Evolutionary conservation across 2,797 vertebrate genomes (phyloP), one percentile per base, ranked within the genome.

Genomic region (Leptatherina wallacei): DNA sequence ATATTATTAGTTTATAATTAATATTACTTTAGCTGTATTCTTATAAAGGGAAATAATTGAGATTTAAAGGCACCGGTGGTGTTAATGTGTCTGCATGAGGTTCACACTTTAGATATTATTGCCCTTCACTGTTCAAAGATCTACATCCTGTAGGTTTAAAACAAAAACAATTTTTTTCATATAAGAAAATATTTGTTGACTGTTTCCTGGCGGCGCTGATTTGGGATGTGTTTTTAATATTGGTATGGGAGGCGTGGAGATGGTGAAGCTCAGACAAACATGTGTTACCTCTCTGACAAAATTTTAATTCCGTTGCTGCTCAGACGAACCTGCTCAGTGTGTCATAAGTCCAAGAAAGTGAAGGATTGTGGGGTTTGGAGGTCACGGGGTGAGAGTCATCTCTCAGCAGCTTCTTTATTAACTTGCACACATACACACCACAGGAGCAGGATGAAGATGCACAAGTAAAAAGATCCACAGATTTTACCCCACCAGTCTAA

Each of bases 321-420:
- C 65, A 85, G 70, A 75, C 24, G 27, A 73, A 86, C 82, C 73
- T 78, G 69, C 79, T 70, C 70, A 73, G 77, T 82, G 82, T 49
- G 88, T 88, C 85, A 71, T 81, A 82, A 85, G 67, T 78, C 83
- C 66, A 77, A 75, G 82, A 84, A 87, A 90, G 76, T 87, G 75
- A 87, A 79, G 67, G 85, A 89, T 90, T 92, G 82, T 83, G 80
- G 62, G 64, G 63, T 82, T 80, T 77, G 49, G 79, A 89, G 89
- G 89, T 93, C 89, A 88, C 2, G 61, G 75, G 85, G 87, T 87
- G 73, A 89, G 82, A 90, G 73, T 63, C 78, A 74, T 94, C 93
- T 85, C 85, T 95, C 93, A 94, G 73, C 94, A 86, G 83, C 86
- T 88, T 82, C 81, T 87, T 93, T 93, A 94, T 94, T 94, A 94